Percentiles rank a stretch among this genome's conserved stretches.
Conservation (phyloP, 2,797 vertebrate genomes). For the Rhinophrynus dorsalis region DNA sequence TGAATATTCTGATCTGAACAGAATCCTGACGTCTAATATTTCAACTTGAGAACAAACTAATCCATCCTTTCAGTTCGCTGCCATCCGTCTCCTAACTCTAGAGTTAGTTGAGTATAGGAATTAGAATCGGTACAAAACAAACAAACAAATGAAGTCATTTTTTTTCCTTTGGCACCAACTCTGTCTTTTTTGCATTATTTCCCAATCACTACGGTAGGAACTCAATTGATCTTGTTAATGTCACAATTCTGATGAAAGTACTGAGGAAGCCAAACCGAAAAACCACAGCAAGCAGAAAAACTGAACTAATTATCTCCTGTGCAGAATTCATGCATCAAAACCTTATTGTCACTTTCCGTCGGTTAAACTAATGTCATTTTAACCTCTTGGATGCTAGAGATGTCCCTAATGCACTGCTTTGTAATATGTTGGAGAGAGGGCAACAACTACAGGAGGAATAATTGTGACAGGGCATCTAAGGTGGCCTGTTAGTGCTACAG, state of each 20-base stretch:
- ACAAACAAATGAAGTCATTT: background rate
- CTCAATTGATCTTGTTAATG: constrained; percentile 7
- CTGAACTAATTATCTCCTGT: constrained; percentile 2
- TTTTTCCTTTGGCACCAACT: background rate
- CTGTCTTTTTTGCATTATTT: background rate
- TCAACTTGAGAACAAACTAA: too few relatives aligned
- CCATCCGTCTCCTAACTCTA: background rate
- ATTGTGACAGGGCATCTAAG: too few relatives aligned
- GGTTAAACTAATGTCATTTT: background rate
- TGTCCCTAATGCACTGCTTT: too few relatives aligned
- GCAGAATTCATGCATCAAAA: background rate
- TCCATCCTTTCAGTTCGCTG: background rate
- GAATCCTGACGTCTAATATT: too few relatives aligned
- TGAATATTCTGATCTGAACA: too few relatives aligned
- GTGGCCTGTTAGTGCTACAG: too few relatives aligned
- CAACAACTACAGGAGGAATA: too few relatives aligned
- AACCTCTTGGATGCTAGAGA: too few relatives aligned
- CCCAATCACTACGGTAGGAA: background rate
- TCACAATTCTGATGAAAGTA: constrained; percentile 1
- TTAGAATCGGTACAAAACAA: background rate
- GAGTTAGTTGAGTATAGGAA: background rate
- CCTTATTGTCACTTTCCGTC: background rate
- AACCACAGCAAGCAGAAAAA: background rate
- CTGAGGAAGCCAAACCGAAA: constrained; percentile 6
- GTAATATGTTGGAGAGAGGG: too few relatives aligned